phyloP scores from a whole-genome alignment of 37 sponge, comb jelly and placozoan species.

The Eunapius fragilis region DNA sequence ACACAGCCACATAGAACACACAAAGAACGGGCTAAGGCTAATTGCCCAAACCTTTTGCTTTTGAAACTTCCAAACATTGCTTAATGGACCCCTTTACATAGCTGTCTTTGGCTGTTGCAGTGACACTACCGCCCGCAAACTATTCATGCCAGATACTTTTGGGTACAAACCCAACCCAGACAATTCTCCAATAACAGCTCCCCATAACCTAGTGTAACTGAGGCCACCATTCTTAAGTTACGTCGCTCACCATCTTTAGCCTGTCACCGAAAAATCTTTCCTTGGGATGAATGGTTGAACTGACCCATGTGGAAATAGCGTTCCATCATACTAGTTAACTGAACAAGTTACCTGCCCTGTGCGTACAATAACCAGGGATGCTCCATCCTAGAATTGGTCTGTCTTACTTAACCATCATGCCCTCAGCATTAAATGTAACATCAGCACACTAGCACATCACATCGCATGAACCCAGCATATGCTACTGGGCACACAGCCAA shows the following conservation, averaged over 20 bases:
- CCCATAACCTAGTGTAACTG: neutral
- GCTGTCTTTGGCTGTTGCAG: no score
- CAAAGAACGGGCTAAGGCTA: no score
- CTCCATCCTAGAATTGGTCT: neutral
- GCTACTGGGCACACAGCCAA: neutral
- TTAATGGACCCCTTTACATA: no score
- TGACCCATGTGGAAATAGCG: neutral
- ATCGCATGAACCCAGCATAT: neutral
- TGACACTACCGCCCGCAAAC: constrained; percentile 1
- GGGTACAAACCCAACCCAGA: neutral
- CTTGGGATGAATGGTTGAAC: neutral
- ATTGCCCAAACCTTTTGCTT: no score
- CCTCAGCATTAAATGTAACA: neutral
- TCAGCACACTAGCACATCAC: neutral
- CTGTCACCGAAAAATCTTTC: neutral
- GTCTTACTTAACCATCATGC: constrained; percentile 12
- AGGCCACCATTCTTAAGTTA: neutral
- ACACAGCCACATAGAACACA: no score
- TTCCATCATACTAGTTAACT: constrained; percentile 2
- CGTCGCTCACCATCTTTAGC: neutral
- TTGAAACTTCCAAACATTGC: no score
- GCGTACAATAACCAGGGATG: neutral
- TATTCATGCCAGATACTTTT: neutral
- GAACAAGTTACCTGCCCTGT: neutral
- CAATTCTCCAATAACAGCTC: neutral